Evolutionary conservation across 2,888 invertebrate genomes (phyloP), one percentile per base, ranked within the genome.

Genomic region (Girardia tigrina): DNA sequence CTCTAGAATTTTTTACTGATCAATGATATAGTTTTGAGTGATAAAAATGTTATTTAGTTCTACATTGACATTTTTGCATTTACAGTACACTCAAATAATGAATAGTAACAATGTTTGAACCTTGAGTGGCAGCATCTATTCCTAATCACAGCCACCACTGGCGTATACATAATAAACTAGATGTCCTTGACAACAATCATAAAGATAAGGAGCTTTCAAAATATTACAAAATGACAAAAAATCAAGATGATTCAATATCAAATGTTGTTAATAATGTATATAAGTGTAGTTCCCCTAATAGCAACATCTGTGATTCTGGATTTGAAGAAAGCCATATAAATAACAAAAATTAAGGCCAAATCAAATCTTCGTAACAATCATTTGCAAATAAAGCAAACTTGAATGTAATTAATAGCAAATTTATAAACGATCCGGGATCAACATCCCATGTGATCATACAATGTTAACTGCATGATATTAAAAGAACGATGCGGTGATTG

Each of bases 261-360:
- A 56, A 56, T n/a, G n/a, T 23, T 56, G 56, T n/a, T 56, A 56
- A 56, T n/a, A 56, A 56, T 56, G 56, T 56, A 56, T 56, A 56
- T 56, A 56, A 56, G 23, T 56, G 56, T 16, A 56, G 23, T 56
- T 56, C 56, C 23, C 56, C 56, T 12, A 56, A 56, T 56, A 56
- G 56, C 56, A 56, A 56, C 56, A 56, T n/a, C 56, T 56, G 56
- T 56, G 56, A 56, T 56, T 56, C 56, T 56, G 56, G 56, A 56
- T 56, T 56, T 56, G 56, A 56, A 56, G 56, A 56, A 56, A 56
- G 56, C 23, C 56, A 56, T 56, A 56, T 56, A n/a, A 56, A 56
- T 56, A 56, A 56, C 23, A 56, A 56, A 56, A 56, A 56, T 56
- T 20, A 56, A 56, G 56, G 56, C 56, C 56, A 56, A 56, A 56